phyloP scores from a whole-genome alignment of 2,113 vertebrate species.

The Turdus rufiventris region DNA sequence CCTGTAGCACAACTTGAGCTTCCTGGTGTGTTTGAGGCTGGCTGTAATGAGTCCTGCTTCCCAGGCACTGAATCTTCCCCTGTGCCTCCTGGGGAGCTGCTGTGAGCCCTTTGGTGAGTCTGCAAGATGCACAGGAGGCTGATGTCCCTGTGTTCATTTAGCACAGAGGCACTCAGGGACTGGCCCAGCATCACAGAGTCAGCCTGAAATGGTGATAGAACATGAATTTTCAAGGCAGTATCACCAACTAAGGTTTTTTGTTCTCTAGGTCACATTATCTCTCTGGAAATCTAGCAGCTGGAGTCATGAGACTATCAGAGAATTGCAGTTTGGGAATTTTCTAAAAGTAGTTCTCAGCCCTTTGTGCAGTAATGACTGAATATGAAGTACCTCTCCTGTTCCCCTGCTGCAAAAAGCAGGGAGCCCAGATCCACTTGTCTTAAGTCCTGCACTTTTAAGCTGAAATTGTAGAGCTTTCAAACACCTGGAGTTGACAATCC shows the following conservation, averaged over 20 bases:
- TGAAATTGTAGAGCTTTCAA: neutral
- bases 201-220: neutral
- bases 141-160: neutral
- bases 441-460: neutral
- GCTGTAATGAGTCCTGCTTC: neutral
- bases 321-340: neutral
- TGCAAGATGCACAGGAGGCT: neutral
- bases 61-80: neutral
- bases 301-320: neutral
- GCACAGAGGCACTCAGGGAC: neutral
- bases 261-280: neutral
- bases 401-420: neutral
- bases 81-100: neutral
- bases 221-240: neutral
- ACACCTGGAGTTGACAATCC: neutral
- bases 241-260: neutral
- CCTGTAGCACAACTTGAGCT: neutral
- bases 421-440: neutral
- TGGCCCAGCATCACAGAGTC: neutral
- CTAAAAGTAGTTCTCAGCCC: neutral
- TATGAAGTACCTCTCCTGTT: neutral
- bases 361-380: neutral
- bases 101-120: neutral
- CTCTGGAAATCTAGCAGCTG: neutral
- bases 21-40: neutral